A percentile compares a stretch with the other conserved stretches of the same genome.
Conservation (phyloP, 2,888 invertebrate species). For the Phorcus lineatus region DNA sequence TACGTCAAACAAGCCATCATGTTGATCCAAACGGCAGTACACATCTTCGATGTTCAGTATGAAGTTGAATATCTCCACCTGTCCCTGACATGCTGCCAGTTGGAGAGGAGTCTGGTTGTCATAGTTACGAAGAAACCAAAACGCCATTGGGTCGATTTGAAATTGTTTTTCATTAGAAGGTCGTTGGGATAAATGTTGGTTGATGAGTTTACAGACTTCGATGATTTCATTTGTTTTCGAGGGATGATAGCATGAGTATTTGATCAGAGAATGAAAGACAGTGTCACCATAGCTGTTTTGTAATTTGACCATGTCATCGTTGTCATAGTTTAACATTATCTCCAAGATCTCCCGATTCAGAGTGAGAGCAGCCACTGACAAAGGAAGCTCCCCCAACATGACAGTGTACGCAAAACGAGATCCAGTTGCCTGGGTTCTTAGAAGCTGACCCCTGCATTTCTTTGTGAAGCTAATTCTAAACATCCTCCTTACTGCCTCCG, state of each 20-base stretch:
- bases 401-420: constrained; percentile 50
- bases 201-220: not conserved
- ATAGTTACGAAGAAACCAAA: constrained; percentile 57
- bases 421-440: constrained; percentile 43
- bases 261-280: constrained; percentile 49
- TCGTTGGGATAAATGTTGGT: not conserved
- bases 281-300: constrained; percentile 52
- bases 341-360: constrained; percentile 46
- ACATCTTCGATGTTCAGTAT: constrained; percentile 53
- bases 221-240: constrained; percentile 38
- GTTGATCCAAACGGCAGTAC: constrained; percentile 54
- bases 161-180: not conserved
- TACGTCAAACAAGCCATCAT: constrained; percentile 62
- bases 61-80: constrained; percentile 46
- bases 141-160: constrained; percentile 32
- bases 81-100: constrained; percentile 51
- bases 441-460: constrained; percentile 16
- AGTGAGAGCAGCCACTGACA: constrained; percentile 55
- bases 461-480: constrained; percentile 17
- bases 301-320: constrained; percentile 25
- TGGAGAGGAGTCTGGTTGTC: constrained; percentile 53
- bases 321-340: constrained; percentile 39
- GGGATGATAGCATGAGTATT: constrained; percentile 47
- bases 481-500: constrained; percentile 33
- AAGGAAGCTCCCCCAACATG: constrained; percentile 56